phyloP scores from a whole-genome alignment of 2,113 vertebrate genomes.

The Mirounga angustirostris region DNA sequence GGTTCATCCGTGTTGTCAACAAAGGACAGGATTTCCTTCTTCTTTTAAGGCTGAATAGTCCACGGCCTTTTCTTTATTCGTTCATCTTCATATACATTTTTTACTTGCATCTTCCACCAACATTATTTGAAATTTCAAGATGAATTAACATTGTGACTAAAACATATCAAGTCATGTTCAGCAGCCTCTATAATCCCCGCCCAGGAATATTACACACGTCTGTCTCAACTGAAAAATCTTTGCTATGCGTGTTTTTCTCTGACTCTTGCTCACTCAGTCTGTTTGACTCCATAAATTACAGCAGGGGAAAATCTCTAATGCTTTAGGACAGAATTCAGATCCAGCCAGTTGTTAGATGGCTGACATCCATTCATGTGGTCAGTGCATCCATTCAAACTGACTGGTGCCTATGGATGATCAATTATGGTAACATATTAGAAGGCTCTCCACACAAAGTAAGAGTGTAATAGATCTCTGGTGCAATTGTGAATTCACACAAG shows the following conservation, averaged over 20 bases:
- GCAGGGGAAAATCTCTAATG: too few relatives aligned
- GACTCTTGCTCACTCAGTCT: neutral
- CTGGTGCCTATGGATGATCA: neutral
- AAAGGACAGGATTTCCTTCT: neutral
- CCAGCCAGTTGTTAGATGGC: neutral
- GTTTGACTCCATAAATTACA: neutral
- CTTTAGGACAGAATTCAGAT: neutral
- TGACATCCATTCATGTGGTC: neutral
- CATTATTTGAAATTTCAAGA: neutral
- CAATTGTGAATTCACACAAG: too few relatives aligned
- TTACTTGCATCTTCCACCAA: neutral
- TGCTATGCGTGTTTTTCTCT: neutral
- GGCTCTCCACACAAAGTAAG: neutral
- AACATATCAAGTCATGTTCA: neutral
- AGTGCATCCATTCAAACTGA: neutral
- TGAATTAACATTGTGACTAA: neutral
- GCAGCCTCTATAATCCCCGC: accelerated
- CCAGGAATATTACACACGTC: neutral
- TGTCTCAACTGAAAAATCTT: neutral
- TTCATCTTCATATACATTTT: neutral
- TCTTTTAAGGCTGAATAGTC: neutral
- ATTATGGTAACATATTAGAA: neutral
- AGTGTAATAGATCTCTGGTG: neutral
- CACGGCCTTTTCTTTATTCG: neutral
- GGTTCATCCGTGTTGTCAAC: neutral